Percentiles rank a stretch among this genome's conserved stretches.
Evolutionary conservation across 2,797 vertebrate species (phyloP).

Genomic region (Podarcis siculus): DNA sequence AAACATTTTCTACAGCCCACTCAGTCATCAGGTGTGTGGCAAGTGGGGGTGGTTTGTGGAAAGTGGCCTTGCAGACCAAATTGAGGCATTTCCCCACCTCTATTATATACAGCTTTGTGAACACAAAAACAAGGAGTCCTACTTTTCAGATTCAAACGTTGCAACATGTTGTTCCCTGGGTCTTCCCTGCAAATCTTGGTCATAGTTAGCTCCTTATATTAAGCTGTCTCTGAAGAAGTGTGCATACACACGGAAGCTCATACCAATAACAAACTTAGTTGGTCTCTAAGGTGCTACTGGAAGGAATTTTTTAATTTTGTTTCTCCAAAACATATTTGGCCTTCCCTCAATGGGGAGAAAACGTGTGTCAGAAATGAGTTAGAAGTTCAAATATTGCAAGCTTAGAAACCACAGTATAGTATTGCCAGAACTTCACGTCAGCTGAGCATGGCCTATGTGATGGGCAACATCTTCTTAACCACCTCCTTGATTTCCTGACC

Average conservation of each 20-base stretch:
- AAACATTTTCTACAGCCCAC: no score
- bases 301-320: no score
- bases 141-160: neutral
- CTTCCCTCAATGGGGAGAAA: conserved; percentile 17
- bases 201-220: neutral
- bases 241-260: no score
- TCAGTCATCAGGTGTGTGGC: no score
- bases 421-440: conserved; percentile 24
- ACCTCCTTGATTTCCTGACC: conserved; percentile 42
- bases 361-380: conserved; percentile 34
- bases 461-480: conserved; percentile 38
- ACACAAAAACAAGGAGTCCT: neutral
- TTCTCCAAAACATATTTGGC: neutral
- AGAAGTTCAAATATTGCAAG: conserved; percentile 34
- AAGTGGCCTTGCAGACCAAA: no score
- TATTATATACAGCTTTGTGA: neutral
- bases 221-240: neutral
- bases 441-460: conserved; percentile 21
- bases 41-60: no score
- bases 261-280: no score
- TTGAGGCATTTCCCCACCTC: neutral
- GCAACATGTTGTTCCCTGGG: neutral
- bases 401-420: conserved; percentile 45
- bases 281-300: no score
- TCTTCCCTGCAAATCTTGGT: neutral